Percentiles rank a stretch among this genome's conserved stretches.
Conservation (phyloP, 2,888 invertebrate species). For the Netelia melanura region DNA sequence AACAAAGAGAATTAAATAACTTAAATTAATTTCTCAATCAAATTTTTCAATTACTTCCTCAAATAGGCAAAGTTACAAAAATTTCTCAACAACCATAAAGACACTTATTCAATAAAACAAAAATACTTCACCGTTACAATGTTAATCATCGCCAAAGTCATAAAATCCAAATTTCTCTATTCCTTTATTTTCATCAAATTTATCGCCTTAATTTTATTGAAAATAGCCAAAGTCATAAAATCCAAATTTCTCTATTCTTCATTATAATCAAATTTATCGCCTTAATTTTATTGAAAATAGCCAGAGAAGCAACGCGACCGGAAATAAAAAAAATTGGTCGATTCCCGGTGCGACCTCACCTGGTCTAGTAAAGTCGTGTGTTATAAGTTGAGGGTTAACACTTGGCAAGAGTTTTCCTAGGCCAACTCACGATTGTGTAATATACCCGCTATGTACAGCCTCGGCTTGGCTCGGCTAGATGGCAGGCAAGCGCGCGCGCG, state of each 20-base stretch:
- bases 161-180: not conserved
- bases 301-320: not conserved
- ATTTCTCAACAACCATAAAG: too few relatives aligned
- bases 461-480: constrained; percentile 51
- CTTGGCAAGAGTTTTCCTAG: constrained; percentile 68
- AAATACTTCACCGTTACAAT: not conserved
- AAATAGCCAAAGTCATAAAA: not conserved
- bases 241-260: not conserved
- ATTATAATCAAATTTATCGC: not conserved
- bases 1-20: too few relatives aligned
- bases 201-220: not conserved
- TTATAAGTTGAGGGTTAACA: constrained; percentile 60
- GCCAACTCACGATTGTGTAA: constrained; percentile 65
- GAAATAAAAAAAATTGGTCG: constrained; percentile 25
- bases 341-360: constrained; percentile 27
- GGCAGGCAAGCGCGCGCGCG: constrained; percentile 46
- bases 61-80: too few relatives aligned
- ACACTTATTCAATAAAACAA: not conserved
- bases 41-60: too few relatives aligned
- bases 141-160: not conserved
- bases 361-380: constrained; percentile 32
- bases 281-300: not conserved
- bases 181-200: not conserved
- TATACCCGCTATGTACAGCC: constrained; percentile 52
- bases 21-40: too few relatives aligned